A percentile compares a stretch with the other conserved stretches of the same genome.
These are phyloP conservation scores for Euplexia lucipara DNA, from an alignment of 2,888 invertebrate genomes.

Conservation along the genomic window DNA sequence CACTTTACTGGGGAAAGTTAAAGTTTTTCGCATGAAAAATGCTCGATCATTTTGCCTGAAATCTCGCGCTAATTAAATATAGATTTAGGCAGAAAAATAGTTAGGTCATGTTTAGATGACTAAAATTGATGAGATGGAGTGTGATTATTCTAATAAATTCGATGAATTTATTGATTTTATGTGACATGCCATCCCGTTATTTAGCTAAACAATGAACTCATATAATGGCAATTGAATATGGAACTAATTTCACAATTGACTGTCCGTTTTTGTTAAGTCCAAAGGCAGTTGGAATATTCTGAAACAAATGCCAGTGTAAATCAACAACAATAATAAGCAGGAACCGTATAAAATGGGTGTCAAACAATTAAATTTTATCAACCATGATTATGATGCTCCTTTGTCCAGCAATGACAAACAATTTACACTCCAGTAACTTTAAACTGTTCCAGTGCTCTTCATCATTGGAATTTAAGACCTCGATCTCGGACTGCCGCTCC, in stretches of 20 bases:
- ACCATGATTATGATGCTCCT: neutral
- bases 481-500: slow-evolving; percentile 30
- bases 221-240: neutral
- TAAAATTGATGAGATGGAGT: too few species aligned
- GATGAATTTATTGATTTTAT: neutral
- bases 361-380: slow-evolving; percentile 6
- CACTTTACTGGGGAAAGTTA: slow-evolving; percentile 29
- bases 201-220: neutral
- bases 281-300: neutral
- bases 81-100: neutral
- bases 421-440: slow-evolving; percentile 19
- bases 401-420: slow-evolving; percentile 5
- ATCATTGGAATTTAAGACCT: slow-evolving; percentile 56
- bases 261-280: neutral
- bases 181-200: neutral
- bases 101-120: too few species aligned
- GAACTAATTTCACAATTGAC: neutral
- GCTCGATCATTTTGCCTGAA: slow-evolving; percentile 7
- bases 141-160: too few species aligned
- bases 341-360: neutral
- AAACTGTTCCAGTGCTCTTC: slow-evolving; percentile 33
- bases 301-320: too few species aligned
- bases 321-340: neutral
- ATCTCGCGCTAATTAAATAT: neutral
- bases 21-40: slow-evolving; percentile 15